Conservation (phyloP, 30 jellyfish, hydroid and myxozoan species). For the Turritopsis dohrnii region DNA sequence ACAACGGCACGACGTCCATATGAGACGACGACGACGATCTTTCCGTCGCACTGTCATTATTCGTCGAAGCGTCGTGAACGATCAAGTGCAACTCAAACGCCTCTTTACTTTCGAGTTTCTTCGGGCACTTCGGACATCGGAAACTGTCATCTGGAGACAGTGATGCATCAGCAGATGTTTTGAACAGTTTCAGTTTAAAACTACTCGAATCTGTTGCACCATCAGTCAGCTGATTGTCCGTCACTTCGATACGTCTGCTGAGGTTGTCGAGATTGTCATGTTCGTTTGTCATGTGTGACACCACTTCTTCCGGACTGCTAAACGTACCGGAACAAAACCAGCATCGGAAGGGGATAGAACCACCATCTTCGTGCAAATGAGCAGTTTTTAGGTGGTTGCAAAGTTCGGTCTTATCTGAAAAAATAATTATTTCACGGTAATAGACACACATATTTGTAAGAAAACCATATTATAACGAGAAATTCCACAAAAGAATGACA, state of each 20-base stretch:
- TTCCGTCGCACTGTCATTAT: not conserved
- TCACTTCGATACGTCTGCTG: conserved; percentile 33
- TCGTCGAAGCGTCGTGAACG: conserved; percentile 24
- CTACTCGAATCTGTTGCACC: not conserved
- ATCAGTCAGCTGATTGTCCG: conserved; percentile 21
- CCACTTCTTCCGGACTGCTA: conserved; percentile 49
- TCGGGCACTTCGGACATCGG: conserved; percentile 36
- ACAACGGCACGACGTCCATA: not conserved
- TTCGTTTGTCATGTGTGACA: conserved; percentile 50
- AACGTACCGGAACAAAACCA: conserved; percentile 49
- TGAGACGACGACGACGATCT: not conserved
- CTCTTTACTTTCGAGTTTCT: conserved; percentile 35
- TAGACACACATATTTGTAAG: too few species aligned
- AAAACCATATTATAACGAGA: too few species aligned
- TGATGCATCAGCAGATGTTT: conserved; percentile 18
- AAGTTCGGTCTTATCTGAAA: not conserved
- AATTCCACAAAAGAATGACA: too few species aligned
- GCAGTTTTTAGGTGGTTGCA: not conserved
- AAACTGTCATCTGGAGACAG: conserved; percentile 17
- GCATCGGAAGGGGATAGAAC: conserved; percentile 28
- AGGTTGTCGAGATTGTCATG: conserved; percentile 44
- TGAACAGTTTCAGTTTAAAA: conserved; percentile 1
- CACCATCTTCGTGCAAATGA: not conserved
- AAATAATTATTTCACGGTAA: not conserved
- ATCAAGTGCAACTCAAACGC: conserved; percentile 27